phyloP scores from a whole-genome alignment of 2,113 vertebrate genomes.

The Triplophysa siluroides region DNA sequence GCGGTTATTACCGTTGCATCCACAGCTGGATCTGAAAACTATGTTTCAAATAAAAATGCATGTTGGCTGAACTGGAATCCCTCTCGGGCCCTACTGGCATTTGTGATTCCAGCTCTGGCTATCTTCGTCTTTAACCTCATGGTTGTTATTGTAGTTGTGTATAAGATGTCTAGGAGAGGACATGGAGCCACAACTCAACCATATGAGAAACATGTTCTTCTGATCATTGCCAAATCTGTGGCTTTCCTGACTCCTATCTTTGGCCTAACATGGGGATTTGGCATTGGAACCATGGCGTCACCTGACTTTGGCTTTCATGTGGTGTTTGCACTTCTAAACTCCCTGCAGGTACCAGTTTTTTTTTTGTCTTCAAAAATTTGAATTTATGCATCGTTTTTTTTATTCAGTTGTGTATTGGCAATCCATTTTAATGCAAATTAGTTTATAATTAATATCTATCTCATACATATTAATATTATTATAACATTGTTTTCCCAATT shows the following conservation, averaged over 20 bases:
- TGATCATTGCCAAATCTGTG: conserved; percentile 44
- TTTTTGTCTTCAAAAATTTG: not conserved
- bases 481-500: not conserved
- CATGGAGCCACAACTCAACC: conserved; percentile 50
- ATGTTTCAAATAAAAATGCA: conserved; percentile 63
- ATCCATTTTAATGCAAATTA: not conserved
- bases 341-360: not conserved
- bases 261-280: not conserved
- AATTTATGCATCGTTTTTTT: not conserved
- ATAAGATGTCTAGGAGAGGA: conserved; percentile 75
- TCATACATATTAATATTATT: not conserved
- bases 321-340: conserved; percentile 4
- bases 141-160: conserved; percentile 77
- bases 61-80: conserved; percentile 87
- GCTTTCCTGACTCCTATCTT: not conserved
- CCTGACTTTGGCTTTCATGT: conserved; percentile 63
- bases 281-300: conserved; percentile 34
- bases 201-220: conserved; percentile 44
- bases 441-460: no score
- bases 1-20: conserved; percentile 70
- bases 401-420: not conserved
- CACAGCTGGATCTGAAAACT: conserved; percentile 64
- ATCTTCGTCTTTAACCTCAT: conserved; percentile 51
- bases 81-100: conserved; percentile 80
- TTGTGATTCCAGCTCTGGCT: conserved; percentile 60